A percentile compares a stretch with the other conserved stretches of the same genome.
These are phyloP conservation scores for Camponotus fellah DNA, from an alignment of 2,888 invertebrate genomes.

Conservation along the genomic window DNA sequence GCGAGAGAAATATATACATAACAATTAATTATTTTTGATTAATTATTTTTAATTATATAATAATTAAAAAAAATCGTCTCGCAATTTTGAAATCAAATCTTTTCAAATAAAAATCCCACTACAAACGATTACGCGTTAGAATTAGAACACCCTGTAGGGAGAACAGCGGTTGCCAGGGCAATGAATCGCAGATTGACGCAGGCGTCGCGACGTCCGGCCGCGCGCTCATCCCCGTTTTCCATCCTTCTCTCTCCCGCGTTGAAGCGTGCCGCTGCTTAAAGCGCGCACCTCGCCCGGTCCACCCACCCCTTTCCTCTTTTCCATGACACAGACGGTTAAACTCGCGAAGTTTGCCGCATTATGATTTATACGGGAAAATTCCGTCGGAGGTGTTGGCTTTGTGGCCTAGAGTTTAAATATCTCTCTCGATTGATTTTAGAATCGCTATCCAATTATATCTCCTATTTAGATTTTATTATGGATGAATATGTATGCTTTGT, in stretches of 20 bases:
- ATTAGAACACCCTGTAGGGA: constrained; percentile 56
- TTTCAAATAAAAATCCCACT: background rate
- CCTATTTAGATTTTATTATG: constrained; percentile 20
- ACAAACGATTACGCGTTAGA: constrained; percentile 44
- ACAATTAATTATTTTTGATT: background rate
- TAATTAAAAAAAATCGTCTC: background rate
- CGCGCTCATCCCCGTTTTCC: constrained; percentile 67
- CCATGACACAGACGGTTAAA: constrained; percentile 59
- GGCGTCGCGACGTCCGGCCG: constrained; percentile 76
- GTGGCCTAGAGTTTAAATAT: background rate
- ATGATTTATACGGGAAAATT: constrained; percentile 64
- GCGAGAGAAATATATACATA: background rate
- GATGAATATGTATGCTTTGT: constrained; percentile 34
- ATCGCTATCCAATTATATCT: constrained; percentile 40
- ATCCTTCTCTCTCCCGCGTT: constrained; percentile 39
- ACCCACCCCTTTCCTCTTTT: constrained; percentile 56
- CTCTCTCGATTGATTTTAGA: constrained; percentile 27
- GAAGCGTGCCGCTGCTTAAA: constrained; percentile 75
- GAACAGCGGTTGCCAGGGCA: constrained; percentile 80
- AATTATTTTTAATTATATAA: too few species aligned
- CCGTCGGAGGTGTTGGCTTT: constrained; percentile 37
- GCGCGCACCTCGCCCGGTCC: constrained; percentile 59
- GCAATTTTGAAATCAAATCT: constrained; percentile 10
- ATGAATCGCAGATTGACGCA: constrained; percentile 83
- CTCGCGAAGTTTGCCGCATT: constrained; percentile 72